Percentiles rank a stretch among this genome's conserved stretches.
Conservation (phyloP, 2,888 invertebrate genomes). For the Eupithecia inturbata region DNA sequence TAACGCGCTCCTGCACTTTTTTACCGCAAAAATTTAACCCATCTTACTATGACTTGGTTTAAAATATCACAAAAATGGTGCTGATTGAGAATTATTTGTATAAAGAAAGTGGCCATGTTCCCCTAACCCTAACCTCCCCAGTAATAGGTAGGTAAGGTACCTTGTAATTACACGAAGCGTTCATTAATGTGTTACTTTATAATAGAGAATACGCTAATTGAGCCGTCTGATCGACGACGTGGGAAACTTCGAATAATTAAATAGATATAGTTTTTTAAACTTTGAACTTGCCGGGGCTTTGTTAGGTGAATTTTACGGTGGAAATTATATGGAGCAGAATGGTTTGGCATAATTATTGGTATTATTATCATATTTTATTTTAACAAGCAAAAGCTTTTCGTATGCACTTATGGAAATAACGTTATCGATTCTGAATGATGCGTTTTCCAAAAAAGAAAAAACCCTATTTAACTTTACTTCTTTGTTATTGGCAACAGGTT, state of each 20-base stretch:
- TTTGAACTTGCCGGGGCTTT: conserved; percentile 33
- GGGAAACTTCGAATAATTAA: conserved; percentile 58
- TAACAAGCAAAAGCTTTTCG: too few species aligned
- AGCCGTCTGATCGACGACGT: conserved; percentile 59
- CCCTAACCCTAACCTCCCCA: conserved; percentile 16
- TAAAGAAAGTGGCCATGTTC: not conserved
- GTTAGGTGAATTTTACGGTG: not conserved
- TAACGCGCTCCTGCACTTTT: not conserved
- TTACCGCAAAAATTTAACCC: not conserved
- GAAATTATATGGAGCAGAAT: not conserved
- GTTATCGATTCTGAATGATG: too few species aligned
- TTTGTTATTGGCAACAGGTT: too few species aligned
- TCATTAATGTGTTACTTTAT: conserved; percentile 60
- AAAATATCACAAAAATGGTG: not conserved
- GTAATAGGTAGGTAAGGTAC: conserved; percentile 45
- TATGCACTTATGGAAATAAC: too few species aligned
- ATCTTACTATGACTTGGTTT: not conserved
- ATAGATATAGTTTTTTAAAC: conserved; percentile 45
- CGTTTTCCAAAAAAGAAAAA: too few species aligned
- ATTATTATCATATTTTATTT: not conserved
- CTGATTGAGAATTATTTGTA: not conserved
- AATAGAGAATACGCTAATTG: conserved; percentile 59
- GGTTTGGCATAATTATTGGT: not conserved
- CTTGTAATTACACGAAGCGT: conserved; percentile 55
- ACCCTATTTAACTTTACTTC: too few species aligned